Evolutionary conservation across 2,113 vertebrate genomes (phyloP).

Genomic region (Dascyllus trimaculatus): DNA sequence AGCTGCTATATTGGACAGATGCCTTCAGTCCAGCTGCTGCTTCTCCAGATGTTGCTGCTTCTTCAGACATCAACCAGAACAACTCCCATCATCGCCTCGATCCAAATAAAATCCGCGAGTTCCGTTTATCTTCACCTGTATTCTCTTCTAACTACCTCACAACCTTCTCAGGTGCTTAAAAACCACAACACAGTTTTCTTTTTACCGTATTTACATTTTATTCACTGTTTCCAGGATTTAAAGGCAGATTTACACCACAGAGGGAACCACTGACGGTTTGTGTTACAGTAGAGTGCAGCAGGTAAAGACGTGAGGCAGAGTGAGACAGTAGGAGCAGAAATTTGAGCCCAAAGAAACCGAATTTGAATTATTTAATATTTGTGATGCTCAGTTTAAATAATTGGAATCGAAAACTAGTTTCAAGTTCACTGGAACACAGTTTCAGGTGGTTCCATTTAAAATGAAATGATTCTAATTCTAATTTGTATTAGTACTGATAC

Average conservation of each 20-base stretch:
- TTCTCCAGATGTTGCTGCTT: conserved; percentile 44
- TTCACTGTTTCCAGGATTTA: conserved; percentile 23
- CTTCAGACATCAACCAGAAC: conserved; percentile 20
- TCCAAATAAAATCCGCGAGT: conserved; percentile 20
- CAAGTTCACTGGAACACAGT: not conserved
- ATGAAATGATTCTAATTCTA: too few species aligned
- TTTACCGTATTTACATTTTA: conserved; percentile 36
- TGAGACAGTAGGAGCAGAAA: too few species aligned
- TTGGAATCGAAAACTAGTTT: conserved; percentile 2
- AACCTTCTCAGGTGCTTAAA: not conserved
- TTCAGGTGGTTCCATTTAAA: too few species aligned
- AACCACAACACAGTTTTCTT: not conserved
- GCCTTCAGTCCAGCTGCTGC: conserved; percentile 42
- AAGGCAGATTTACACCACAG: not conserved
- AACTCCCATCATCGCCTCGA: not conserved
- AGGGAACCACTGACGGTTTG: conserved; percentile 18
- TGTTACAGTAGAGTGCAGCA: conserved; percentile 45
- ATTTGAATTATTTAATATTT: too few species aligned
- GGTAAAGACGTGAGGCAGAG: too few species aligned
- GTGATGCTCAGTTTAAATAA: too few species aligned
- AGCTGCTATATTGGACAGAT: conserved; percentile 9
- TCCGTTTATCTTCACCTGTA: not conserved
- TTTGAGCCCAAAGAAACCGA: too few species aligned
- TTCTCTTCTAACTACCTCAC: conserved; percentile 3
- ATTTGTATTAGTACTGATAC: too few species aligned